Conservation (phyloP, 30 jellyfish, hydroid and myxozoan genomes). For the Pseudorhiza aurosa region DNA sequence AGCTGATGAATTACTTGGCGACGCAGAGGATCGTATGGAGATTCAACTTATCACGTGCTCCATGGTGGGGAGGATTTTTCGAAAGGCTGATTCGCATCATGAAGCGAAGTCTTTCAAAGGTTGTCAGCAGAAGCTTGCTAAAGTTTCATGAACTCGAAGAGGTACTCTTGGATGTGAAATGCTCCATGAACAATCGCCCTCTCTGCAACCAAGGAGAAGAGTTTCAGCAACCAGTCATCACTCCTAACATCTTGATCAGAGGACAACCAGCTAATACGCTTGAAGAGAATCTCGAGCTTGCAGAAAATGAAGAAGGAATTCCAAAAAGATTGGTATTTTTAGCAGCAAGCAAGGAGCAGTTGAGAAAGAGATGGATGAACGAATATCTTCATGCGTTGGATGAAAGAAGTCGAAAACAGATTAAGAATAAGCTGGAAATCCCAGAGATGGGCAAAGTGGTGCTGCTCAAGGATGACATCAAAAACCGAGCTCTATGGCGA, state of each 20-base stretch:
- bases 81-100: conserved; percentile 48
- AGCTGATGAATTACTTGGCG: conserved; percentile 31
- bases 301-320: conserved; percentile 6
- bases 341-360: conserved; percentile 33
- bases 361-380: conserved; percentile 32
- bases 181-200: conserved; percentile 56
- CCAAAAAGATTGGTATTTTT: conserved; percentile 30
- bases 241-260: conserved; percentile 47
- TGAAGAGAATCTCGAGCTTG: conserved; percentile 17
- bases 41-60: conserved; percentile 55
- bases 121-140: conserved; percentile 16
- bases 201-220: conserved; percentile 65
- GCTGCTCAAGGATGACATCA: conserved; percentile 43
- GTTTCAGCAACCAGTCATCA: conserved; percentile 47
- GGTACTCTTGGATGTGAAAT: conserved; percentile 22
- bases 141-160: conserved; percentile 39
- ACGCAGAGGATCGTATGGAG: conserved; percentile 24
- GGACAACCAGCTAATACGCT: conserved; percentile 59
- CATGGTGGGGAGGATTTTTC: conserved; percentile 74
- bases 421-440: neutral
- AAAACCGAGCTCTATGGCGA: conserved; percentile 40
- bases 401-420: conserved; percentile 7
- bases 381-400: conserved; percentile 34
- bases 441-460: conserved; percentile 29
- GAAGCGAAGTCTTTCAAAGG: conserved; percentile 22